These are phyloP conservation scores for Tachina grossa DNA, from an alignment of 2,888 invertebrate genomes.

Conservation along the genomic window DNA sequence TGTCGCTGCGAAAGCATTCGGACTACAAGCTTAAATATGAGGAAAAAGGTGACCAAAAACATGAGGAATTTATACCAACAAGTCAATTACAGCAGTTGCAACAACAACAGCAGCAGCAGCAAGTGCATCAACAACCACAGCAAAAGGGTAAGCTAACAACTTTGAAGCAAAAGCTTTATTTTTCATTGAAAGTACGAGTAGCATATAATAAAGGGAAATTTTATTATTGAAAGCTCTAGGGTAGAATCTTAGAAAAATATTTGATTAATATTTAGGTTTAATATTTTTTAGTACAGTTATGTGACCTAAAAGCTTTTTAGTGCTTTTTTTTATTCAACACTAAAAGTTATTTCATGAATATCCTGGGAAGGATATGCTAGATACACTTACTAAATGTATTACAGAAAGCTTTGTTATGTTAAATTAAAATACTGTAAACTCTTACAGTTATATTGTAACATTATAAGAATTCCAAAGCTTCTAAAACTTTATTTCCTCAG, in stretches of 20 bases:
- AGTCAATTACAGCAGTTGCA: constrained; percentile 78
- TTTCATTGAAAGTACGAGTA: not conserved
- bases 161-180: constrained; percentile 32
- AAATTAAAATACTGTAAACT: no score
- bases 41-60: constrained; percentile 82
- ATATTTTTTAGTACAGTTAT: not conserved
- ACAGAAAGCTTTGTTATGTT: no score
- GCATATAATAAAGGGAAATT: constrained; percentile 7
- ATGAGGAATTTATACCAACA: constrained; percentile 83
- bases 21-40: constrained; percentile 83
- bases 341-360: not conserved
- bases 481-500: no score
- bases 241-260: not conserved
- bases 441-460: no score
- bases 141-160: constrained; percentile 39
- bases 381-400: no score
- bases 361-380: no score
- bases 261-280: no score
- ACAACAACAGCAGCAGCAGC: constrained; percentile 72
- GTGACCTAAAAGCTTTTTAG: not conserved
- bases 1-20: constrained; percentile 82
- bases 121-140: constrained; percentile 67
- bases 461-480: no score
- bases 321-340: not conserved
- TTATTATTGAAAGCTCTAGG: not conserved